A percentile compares a stretch with the other conserved stretches of the same genome.
phyloP scores from a whole-genome alignment of 1,140 invertebrate genomes.

The Bombus polaris region DNA sequence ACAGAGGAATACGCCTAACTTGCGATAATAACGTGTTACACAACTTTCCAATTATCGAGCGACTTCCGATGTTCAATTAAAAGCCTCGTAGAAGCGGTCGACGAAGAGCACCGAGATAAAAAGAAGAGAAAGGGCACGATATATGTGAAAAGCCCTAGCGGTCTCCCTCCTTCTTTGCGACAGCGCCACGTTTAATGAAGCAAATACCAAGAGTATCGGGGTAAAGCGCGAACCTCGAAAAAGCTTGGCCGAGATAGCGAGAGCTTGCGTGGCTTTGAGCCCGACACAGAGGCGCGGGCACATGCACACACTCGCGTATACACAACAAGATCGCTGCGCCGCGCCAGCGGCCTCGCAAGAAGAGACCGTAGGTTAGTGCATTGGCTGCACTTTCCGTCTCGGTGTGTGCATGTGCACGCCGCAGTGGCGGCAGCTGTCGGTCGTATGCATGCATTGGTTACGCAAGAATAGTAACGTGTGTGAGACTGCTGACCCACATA shows the following conservation, averaged over 20 bases:
- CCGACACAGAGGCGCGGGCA: slow-evolving; percentile 32
- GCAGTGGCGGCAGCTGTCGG: slow-evolving; percentile 59
- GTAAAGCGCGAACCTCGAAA: slow-evolving; percentile 55
- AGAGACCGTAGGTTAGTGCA: slow-evolving; percentile 70
- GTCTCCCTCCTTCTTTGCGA: slow-evolving; percentile 11
- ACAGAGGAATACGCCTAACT: background rate
- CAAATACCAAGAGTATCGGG: slow-evolving; percentile 48
- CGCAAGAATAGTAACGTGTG: slow-evolving; percentile 82
- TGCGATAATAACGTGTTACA: slow-evolving; percentile 41
- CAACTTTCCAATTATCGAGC: slow-evolving; percentile 42
- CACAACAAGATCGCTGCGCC: slow-evolving; percentile 36
- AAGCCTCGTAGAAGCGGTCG: background rate
- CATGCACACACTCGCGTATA: background rate
- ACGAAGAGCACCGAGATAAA: background rate
- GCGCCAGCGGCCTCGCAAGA: slow-evolving; percentile 59
- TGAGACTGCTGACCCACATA: slow-evolving; percentile 83
- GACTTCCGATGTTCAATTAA: slow-evolving; percentile 23
- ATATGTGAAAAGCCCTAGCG: background rate
- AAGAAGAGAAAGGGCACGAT: background rate
- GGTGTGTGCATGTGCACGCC: slow-evolving; percentile 63
- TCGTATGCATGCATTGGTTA: slow-evolving; percentile 82
- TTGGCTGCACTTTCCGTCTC: slow-evolving; percentile 68
- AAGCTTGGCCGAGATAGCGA: slow-evolving; percentile 64
- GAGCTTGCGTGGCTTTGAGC: slow-evolving; percentile 61
- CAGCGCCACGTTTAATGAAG: slow-evolving; percentile 40